These are phyloP conservation scores for Melospiza georgiana DNA, from an alignment of 2,113 vertebrate genomes.

Conservation along the genomic window DNA sequence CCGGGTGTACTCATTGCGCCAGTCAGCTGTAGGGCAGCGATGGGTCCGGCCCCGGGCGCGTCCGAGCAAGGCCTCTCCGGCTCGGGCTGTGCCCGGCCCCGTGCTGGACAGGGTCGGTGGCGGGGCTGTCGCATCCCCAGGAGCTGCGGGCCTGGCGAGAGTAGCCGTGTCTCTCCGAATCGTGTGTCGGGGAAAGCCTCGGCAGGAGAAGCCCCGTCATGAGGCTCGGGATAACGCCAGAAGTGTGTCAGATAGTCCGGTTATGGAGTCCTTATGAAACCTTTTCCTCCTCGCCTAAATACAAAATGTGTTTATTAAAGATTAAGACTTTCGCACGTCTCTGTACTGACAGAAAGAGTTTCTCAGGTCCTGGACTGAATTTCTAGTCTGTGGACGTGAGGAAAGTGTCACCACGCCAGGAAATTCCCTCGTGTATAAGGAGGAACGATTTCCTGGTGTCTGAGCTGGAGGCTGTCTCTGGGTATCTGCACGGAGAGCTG, in stretches of 20 bases:
- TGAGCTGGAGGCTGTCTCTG: too few relatives aligned
- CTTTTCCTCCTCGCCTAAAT: neutral
- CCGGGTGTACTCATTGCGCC: accelerated
- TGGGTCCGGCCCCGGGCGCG: accelerated
- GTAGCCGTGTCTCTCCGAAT: accelerated
- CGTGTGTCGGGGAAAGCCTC: accelerated
- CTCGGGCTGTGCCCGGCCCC: too few relatives aligned
- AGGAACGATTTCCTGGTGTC: accelerated
- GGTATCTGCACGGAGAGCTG: accelerated
- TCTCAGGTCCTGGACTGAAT: neutral
- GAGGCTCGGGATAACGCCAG: too few relatives aligned
- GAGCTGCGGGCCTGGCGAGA: neutral
- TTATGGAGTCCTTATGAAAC: accelerated
- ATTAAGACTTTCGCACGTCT: accelerated
- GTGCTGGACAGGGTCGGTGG: accelerated
- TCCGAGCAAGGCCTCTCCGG: accelerated
- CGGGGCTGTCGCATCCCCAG: accelerated
- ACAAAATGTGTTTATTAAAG: neutral
- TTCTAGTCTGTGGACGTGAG: neutral
- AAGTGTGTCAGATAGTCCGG: accelerated
- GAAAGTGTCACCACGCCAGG: neutral
- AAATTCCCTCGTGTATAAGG: accelerated
- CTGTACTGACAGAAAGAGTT: neutral
- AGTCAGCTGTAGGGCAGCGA: neutral
- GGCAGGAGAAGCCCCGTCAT: accelerated